Conservation (phyloP, 2,888 invertebrate species). For the Tetramorium bicarinatum region DNA sequence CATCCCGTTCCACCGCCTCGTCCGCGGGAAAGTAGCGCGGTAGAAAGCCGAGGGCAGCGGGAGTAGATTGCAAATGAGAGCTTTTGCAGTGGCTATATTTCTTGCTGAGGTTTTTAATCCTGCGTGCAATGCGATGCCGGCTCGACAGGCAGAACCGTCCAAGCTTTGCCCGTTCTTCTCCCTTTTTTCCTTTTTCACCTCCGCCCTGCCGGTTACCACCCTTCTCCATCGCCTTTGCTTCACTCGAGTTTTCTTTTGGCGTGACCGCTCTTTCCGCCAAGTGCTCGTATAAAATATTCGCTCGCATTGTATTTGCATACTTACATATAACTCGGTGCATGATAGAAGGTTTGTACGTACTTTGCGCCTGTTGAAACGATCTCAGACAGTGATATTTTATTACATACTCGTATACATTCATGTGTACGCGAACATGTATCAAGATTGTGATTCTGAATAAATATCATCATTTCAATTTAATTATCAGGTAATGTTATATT, state of each 20-base stretch:
- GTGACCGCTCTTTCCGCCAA: conserved; percentile 56
- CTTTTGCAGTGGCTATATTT: conserved; percentile 81
- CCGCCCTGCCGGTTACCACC: conserved; percentile 33
- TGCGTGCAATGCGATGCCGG: conserved; percentile 78
- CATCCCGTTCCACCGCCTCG: conserved; percentile 24
- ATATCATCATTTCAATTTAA: conserved; percentile 8
- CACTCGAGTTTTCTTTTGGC: conserved; percentile 54
- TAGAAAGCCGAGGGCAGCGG: conserved; percentile 59
- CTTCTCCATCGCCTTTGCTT: conserved; percentile 52
- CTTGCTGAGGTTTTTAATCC: conserved; percentile 83
- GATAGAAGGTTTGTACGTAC: conserved; percentile 42
- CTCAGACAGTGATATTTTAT: conserved; percentile 40
- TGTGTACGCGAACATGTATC: conserved; percentile 35
- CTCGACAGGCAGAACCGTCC: conserved; percentile 67
- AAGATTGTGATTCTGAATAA: conserved; percentile 26
- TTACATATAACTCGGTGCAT: conserved; percentile 49
- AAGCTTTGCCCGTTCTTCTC: conserved; percentile 60
- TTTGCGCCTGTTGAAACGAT: conserved; percentile 16
- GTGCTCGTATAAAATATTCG: conserved; percentile 64
- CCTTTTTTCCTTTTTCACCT: conserved; percentile 26
- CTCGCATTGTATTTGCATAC: conserved; percentile 62
- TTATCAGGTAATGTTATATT: conserved; percentile 5
- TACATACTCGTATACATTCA: conserved; percentile 54
- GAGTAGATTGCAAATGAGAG: conserved; percentile 82
- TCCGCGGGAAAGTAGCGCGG: conserved; percentile 54